A percentile compares a stretch with the other conserved stretches of the same genome.
Evolutionary conservation across 2,797 vertebrate genomes (phyloP).

Genomic region (Lithobates pipiens): DNA sequence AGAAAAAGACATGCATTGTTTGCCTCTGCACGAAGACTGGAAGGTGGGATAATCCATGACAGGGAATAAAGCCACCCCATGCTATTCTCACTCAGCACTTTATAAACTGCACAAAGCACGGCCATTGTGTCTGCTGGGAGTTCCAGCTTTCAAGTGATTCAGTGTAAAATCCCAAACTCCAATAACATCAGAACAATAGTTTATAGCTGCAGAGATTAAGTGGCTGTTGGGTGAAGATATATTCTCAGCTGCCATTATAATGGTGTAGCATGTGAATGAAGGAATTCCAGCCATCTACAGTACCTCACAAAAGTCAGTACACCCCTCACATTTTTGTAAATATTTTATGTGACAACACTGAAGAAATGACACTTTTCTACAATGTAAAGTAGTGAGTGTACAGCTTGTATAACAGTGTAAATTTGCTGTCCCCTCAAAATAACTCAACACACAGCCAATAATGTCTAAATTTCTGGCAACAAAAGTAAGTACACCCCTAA

Average conservation of each 20-base stretch:
- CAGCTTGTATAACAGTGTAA: too few species aligned
- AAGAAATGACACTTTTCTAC: too few species aligned
- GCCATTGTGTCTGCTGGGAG: conserved; percentile 13
- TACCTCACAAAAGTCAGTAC: too few species aligned
- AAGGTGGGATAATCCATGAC: background rate
- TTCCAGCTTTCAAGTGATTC: conserved; percentile 10
- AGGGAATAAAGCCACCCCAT: background rate
- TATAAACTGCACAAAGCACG: background rate
- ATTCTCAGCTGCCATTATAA: conserved; percentile 1
- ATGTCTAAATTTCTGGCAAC: too few species aligned
- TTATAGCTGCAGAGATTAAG: background rate
- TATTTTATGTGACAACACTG: too few species aligned
- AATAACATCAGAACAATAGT: conserved; percentile 35
- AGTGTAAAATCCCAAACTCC: conserved; percentile 17
- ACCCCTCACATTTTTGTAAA: too few species aligned
- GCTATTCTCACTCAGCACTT: conserved; percentile 37
- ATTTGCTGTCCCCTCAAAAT: too few species aligned
- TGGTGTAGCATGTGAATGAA: background rate
- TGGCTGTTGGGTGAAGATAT: background rate
- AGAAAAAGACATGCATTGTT: background rate
- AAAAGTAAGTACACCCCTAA: too few species aligned
- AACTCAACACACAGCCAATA: too few species aligned
- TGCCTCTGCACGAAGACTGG: background rate
- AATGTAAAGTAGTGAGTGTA: too few species aligned
- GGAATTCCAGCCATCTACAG: background rate